Conservation (phyloP, 37 sponge, comb jelly and placozoan species). For the Ianthella basta region DNA sequence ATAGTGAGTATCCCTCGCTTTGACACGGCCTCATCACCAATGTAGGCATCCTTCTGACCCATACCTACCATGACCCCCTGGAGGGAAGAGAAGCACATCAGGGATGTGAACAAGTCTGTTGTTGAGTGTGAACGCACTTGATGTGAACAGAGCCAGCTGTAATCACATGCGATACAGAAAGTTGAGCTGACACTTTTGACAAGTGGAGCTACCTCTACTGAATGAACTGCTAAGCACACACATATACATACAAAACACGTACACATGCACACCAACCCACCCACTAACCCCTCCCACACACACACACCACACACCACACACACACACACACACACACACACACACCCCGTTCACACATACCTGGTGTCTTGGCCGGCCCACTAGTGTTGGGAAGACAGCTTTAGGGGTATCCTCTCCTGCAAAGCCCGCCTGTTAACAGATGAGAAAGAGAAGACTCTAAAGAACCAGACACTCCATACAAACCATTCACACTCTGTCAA, state of each 20-base stretch:
- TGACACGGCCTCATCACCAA: constrained; percentile 91
- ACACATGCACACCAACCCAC: not conserved
- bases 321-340: too few species aligned
- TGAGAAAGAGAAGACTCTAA: not conserved
- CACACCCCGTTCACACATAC: constrained; percentile 28
- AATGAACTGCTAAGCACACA: constrained; percentile 2
- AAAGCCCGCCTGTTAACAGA: constrained; percentile 79
- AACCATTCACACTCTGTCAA: not conserved
- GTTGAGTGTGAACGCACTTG: not conserved
- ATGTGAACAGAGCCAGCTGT: not conserved
- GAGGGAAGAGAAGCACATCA: not conserved
- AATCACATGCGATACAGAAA: too few species aligned
- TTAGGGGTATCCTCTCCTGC: constrained; percentile 91
- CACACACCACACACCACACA: not conserved
- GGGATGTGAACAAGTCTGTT: not conserved
- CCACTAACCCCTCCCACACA: not conserved
- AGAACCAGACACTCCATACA: not conserved
- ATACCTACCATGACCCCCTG: constrained; percentile 98
- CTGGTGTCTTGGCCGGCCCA: constrained; percentile 86
- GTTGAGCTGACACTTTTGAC: too few species aligned
- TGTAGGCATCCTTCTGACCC: constrained; percentile 95
- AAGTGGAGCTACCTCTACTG: too few species aligned
- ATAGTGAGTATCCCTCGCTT: constrained; percentile 95
- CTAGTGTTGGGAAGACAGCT: constrained; percentile 85
- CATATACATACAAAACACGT: too few species aligned